Evolutionary conservation across 2,113 vertebrate species (phyloP).

Genomic region (Ranitomeya imitator): DNA sequence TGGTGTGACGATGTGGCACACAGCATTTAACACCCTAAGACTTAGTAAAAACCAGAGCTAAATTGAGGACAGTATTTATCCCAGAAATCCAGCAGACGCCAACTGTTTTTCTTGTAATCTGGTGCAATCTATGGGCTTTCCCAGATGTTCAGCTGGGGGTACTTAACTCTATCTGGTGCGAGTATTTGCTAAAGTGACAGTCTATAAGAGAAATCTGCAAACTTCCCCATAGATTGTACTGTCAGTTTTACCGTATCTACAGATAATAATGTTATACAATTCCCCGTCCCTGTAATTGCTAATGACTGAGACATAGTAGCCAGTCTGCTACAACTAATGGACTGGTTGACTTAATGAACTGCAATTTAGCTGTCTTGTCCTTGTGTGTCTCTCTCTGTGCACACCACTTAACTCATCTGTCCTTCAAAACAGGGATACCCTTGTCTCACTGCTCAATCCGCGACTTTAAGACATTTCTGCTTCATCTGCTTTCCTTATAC

Average conservation of each 20-base stretch:
- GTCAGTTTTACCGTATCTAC: background rate
- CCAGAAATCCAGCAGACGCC: slow-evolving; percentile 14
- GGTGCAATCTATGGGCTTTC: slow-evolving; percentile 18
- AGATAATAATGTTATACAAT: slow-evolving; percentile 3
- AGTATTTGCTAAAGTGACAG: background rate
- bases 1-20: background rate
- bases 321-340: slow-evolving; percentile 40
- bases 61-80: slow-evolving; percentile 12
- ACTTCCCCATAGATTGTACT: background rate
- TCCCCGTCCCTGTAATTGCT: slow-evolving; percentile 18
- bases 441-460: background rate
- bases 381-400: slow-evolving; percentile 26
- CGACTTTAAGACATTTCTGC: background rate
- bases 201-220: background rate
- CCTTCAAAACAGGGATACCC: slow-evolving; percentile 40
- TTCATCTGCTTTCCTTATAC: slow-evolving; percentile 15
- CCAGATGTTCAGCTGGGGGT: slow-evolving; percentile 32
- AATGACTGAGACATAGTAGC: slow-evolving; percentile 23
- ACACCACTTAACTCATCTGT: slow-evolving; percentile 24
- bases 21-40: background rate
- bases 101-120: slow-evolving; percentile 47
- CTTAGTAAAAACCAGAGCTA: slow-evolving; percentile 11
- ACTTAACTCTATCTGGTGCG: background rate
- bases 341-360: slow-evolving; percentile 38
- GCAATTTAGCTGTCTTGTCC: slow-evolving; percentile 34